Evolutionary conservation across 1,140 invertebrate genomes (phyloP).

Genomic region (Dendroctonus ponderosae): DNA sequence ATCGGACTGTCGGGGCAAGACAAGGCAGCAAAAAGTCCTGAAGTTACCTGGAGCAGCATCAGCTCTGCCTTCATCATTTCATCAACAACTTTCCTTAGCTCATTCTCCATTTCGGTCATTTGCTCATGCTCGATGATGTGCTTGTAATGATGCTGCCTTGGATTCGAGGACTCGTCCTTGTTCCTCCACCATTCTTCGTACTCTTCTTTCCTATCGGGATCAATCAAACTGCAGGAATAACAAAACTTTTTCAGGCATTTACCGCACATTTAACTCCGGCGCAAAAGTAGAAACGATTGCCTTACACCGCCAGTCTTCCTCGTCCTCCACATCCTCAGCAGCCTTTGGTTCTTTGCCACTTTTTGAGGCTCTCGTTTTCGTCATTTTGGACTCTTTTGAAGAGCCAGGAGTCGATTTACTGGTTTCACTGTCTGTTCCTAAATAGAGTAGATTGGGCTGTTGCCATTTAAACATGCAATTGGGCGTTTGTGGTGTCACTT

Average conservation of each 20-base stretch:
- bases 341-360: constrained; percentile 55
- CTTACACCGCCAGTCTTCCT: constrained; percentile 53
- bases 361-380: constrained; percentile 64
- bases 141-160: constrained; percentile 69
- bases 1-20: constrained; percentile 9
- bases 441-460: not conserved
- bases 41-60: constrained; percentile 67
- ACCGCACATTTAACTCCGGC: constrained; percentile 55
- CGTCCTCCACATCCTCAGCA: constrained; percentile 60
- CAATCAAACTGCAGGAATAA: not conserved
- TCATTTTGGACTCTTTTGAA: constrained; percentile 74
- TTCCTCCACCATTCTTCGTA: constrained; percentile 78
- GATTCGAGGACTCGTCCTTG: constrained; percentile 67
- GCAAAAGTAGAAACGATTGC: constrained; percentile 59
- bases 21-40: not conserved
- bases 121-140: constrained; percentile 84
- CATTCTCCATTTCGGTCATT: constrained; percentile 76
- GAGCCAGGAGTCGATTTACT: constrained; percentile 74
- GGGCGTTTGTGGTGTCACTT: not conserved
- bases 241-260: not conserved
- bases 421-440: constrained; percentile 68
- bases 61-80: constrained; percentile 82
- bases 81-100: constrained; percentile 81
- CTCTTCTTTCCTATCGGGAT: constrained; percentile 57
- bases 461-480: not conserved